Evolutionary conservation across 2,888 invertebrate genomes (phyloP).

Genomic region (Schizaphis graminum): DNA sequence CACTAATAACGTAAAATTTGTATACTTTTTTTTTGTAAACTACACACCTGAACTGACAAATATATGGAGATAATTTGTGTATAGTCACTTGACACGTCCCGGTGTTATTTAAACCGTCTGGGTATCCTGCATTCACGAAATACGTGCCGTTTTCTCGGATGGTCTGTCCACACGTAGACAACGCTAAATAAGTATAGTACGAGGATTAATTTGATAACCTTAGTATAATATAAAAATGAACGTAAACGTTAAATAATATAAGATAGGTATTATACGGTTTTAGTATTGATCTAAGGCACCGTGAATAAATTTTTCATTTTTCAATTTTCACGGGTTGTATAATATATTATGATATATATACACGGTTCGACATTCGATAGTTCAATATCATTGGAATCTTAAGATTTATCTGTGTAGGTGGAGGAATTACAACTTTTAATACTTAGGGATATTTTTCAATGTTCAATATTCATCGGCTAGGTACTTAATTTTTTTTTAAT

Average conservation of each 20-base stretch:
- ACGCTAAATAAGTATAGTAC: constrained; percentile 74
- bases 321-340: background rate
- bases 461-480: no score
- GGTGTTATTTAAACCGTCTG: constrained; percentile 81
- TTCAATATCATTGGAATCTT: no score
- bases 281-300: background rate
- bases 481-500: no score
- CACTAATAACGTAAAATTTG: background rate
- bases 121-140: constrained; percentile 88
- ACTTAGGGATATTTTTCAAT: no score
- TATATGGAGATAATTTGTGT: constrained; percentile 81
- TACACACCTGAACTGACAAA: constrained; percentile 85
- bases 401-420: no score
- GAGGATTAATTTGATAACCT: background rate
- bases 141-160: constrained; percentile 87
- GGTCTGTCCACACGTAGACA: constrained; percentile 83
- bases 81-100: constrained; percentile 89
- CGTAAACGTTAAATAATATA: background rate
- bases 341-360: background rate
- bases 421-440: no score
- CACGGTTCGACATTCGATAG: no score
- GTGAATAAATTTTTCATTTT: background rate
- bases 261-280: background rate
- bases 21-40: background rate
- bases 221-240: background rate